phyloP scores from a whole-genome alignment of 1,140 invertebrate species.

The Heliothis virescens region DNA sequence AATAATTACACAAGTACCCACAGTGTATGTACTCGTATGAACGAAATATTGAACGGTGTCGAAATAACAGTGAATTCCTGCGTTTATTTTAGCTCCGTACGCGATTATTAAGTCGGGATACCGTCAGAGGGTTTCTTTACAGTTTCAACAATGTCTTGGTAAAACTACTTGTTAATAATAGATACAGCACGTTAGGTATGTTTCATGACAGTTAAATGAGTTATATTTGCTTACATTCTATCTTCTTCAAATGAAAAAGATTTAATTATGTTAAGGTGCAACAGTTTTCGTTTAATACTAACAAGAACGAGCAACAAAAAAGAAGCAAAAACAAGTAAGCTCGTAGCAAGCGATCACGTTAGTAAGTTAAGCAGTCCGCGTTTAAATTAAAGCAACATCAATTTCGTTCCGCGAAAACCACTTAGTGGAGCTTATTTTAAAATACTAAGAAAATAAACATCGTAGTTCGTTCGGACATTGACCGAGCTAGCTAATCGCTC shows the following conservation, averaged over 20 bases:
- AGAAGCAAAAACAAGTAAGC: background rate
- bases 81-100: conserved; percentile 29
- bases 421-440: conserved; percentile 26
- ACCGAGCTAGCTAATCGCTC: conserved; percentile 59
- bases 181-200: background rate
- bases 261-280: too few relatives aligned
- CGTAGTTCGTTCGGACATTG: conserved; percentile 46
- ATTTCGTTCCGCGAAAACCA: conserved; percentile 25
- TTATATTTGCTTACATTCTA: background rate
- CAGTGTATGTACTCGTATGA: conserved; percentile 37
- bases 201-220: background rate
- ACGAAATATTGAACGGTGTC: conserved; percentile 48
- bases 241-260: too few relatives aligned
- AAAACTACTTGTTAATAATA: conserved; percentile 8
- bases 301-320: background rate
- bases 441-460: conserved; percentile 24
- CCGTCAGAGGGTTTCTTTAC: background rate
- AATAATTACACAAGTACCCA: conserved; percentile 60
- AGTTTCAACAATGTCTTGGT: conserved; percentile 20
- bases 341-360: background rate
- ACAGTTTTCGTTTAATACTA: too few relatives aligned
- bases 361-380: background rate
- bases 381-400: conserved; percentile 23
- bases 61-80: conserved; percentile 31
- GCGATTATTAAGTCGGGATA: conserved; percentile 23